Evolutionary conservation across 2,113 vertebrate genomes (phyloP).

Genomic region (Sinosuthora webbiana): DNA sequence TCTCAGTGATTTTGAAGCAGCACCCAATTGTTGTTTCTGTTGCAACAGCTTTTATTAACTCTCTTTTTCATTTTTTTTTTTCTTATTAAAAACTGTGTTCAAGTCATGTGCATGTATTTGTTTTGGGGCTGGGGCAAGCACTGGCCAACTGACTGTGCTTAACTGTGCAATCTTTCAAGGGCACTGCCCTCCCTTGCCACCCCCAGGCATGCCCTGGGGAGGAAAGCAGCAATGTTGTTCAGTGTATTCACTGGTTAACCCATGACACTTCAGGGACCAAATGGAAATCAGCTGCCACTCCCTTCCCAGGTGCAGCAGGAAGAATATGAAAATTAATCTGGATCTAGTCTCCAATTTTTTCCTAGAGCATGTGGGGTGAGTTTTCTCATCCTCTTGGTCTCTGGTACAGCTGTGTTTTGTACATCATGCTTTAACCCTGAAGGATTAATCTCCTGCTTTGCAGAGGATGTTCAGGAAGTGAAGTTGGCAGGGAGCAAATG

Average conservation of each 20-base stretch:
- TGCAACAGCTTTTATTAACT: background rate
- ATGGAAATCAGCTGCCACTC: background rate
- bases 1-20: background rate
- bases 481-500: conserved; percentile 21
- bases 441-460: conserved; percentile 28
- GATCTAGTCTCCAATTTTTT: background rate
- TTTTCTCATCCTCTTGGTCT: background rate
- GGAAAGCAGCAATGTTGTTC: background rate
- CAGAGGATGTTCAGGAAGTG: conserved; percentile 2
- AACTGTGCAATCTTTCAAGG: background rate
- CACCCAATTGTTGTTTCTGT: background rate
- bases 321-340: background rate
- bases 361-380: background rate
- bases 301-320: background rate
- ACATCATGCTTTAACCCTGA: conserved; percentile 36
- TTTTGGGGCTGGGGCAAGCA: background rate
- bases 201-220: fast-evolving
- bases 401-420: background rate
- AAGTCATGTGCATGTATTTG: background rate
- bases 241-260: background rate
- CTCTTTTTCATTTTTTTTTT: background rate
- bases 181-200: background rate
- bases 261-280: background rate
- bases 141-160: background rate
- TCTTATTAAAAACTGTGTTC: background rate